Base-by-base conservation (phyloP, 2,113 vertebrate genomes). In the Loxodonta africana region DNA sequence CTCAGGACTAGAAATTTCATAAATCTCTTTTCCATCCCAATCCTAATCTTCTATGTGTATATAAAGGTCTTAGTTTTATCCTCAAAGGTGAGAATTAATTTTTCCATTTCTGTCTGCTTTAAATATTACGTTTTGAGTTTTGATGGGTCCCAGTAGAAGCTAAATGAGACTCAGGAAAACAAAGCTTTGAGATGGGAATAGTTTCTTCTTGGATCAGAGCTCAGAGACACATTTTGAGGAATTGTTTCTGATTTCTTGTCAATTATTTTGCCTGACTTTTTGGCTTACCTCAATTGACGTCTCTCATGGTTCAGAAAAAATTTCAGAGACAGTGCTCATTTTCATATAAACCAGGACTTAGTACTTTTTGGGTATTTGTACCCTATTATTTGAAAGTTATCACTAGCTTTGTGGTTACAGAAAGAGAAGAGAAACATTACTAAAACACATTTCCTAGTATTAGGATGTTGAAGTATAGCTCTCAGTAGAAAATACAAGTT, bases 11-110 rank as follows among this genome's bases (percentile, higher is more conserved):
- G 67, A 88, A 67, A 57, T 90, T 77, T 94, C 91, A 15, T 91
- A 74, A 94, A n/a, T 95, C 88, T 96, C 53, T 91, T 83, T 96
- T 96, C 88, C 96, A 95, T 97, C 96, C 95, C 87, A 67, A 20
- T 93, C 81, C 95, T 82, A 67, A 73, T 17, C 44, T n/a, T 91
- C 12, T 48, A 1, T 93, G 7, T 90, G 28, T 97, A 23, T 97
- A n/a, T 41, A 25, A 90, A 81, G 48, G 21, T 91, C 62, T 93
- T 96, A 74, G 26, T 76, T 88, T 88, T 53, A 15, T 63, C 28
- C n/a, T 74, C 57, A 76, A 46, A 86, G 62, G 23, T 95, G 63
- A 53, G 88, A 95, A 44, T 62, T 94, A 76, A 81, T 84, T 87
- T 85, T 93, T 90, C 51, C 73, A 69, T 86, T 97, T 96, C 46